Percentiles rank a stretch among this genome's conserved stretches.
phyloP scores from a whole-genome alignment of 2,113 vertebrate genomes.

The Ciconia maguari region DNA sequence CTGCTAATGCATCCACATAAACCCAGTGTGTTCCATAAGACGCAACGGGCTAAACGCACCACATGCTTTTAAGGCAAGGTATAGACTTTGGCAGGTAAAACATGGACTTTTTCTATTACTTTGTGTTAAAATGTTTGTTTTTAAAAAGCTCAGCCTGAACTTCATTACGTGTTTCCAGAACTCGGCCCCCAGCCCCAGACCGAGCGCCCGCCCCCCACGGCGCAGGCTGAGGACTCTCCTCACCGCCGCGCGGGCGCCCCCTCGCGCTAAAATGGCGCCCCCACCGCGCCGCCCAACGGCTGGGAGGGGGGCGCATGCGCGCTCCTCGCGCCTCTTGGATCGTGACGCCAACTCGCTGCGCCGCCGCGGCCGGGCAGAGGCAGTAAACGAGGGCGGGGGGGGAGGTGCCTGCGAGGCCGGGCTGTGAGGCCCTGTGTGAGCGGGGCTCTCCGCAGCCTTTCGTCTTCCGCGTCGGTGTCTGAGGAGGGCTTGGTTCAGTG shows the following conservation, averaged over 20 bases:
- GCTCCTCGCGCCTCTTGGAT: accelerated
- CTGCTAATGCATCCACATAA: neutral
- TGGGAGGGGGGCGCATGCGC: neutral
- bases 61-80: neutral
- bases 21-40: accelerated
- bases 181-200: accelerated
- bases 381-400: no score
- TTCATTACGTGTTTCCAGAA: accelerated
- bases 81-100: neutral
- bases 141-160: accelerated
- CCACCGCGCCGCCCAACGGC: neutral
- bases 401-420: neutral
- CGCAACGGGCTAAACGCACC: neutral
- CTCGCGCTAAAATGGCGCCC: neutral
- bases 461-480: neutral
- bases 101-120: neutral
- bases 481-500: neutral
- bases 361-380: neutral
- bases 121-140: neutral
- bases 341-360: neutral
- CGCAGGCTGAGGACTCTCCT: accelerated
- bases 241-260: neutral
- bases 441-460: neutral
- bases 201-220: accelerated
- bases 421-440: neutral